Evolutionary conservation across 2,888 invertebrate species (phyloP), one percentile per base, ranked within the genome.

Genomic region (Drosophila infuscata): DNA sequence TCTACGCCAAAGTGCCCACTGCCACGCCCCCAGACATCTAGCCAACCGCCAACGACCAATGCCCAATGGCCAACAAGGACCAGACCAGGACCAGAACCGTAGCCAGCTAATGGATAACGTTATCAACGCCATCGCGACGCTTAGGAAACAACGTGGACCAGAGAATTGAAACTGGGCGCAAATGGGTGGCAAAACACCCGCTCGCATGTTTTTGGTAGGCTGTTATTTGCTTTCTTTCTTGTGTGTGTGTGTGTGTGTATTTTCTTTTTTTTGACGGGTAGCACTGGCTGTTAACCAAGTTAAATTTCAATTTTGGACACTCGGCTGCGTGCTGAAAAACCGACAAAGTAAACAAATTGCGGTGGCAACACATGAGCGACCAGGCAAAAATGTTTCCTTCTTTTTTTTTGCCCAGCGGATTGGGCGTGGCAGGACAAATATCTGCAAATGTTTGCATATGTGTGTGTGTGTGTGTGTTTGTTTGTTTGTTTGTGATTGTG

Each of bases 301-400:
- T 82, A 82, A 82, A 82, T 83, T 82, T 82, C 82, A 82, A 82
- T 82, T 82, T 83, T 82, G 79, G 82, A 83, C 84, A 83, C 82
- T 83, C 82, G 82, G 74, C 82, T 74, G 82, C 76, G 79, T 81
- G 79, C 82, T 79, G 76, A 83, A 83, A 82, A 84, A 82, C 80
- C 84, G 78, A 82, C 82, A 81, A 82, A 84, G 85, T 85, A 84
- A 83, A 83, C 83, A 83, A 83, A 85, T 83, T 83, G 83, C 83
- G 81, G 81, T 84, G 82, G 82, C 85, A 81, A 76, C 85, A 83
- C 78, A 84, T 80, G 84, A 84, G 76, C 63, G 78, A 60, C 64
- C 57, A 63, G 67, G 61, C 73, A 73, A 72, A 76, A 63, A 66
- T 65, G 58, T 48, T 46, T 32, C 32, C 36, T 29, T 36, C 30